Evolutionary conservation across 1,140 invertebrate genomes (phyloP), one percentile per base, ranked within the genome.

Genomic region (Bombus ignitus): DNA sequence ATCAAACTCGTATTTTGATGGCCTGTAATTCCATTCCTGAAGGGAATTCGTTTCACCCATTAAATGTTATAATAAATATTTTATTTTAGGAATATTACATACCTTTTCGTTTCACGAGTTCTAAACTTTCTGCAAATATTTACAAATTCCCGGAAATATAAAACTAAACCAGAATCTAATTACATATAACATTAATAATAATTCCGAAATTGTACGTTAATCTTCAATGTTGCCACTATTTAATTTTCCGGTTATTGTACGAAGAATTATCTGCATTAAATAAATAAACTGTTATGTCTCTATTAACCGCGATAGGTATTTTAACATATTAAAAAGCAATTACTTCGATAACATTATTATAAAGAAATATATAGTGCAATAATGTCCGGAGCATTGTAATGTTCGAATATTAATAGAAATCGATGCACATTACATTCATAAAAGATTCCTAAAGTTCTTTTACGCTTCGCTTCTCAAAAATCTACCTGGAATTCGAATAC

Each of bases 341-440:
- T 22, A 53, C 18, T 22, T 22, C 47, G 18, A 53, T 53, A 53
- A 53, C 5, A 22, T 6, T 53, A 8, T 53, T 22, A 22, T 22
- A 53, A 22, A 53, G 10, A 59, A 59, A 62, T 3, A 28, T 62
- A 62, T 62, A n/a, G 22, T 2, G 28, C 10, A 62, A 59, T 59
- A 28, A 28, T 59, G 12, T 59, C 3, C 5, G 18, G 5, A 22
- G 4, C 5, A 47, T 18, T 18, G 1, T 22, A 53, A 18, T 2
- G 47, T 53, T 59, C 28, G 28, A n/a, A n/a, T 62, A n/a, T n/a
- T 28, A 62, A n/a, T 13, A 62, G 8, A 2, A 62, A 62, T 62
- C 59, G 3, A 12, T 0, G 59, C 18, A 22, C 32, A 3, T 22
- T 37, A 35, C 8, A 1, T 0, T 0, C 32, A 10, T 35, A 8